A percentile compares a stretch with the other conserved stretches of the same genome.
phyloP scores from a whole-genome alignment of 2,113 vertebrate species.

The Sylvia atricapilla region DNA sequence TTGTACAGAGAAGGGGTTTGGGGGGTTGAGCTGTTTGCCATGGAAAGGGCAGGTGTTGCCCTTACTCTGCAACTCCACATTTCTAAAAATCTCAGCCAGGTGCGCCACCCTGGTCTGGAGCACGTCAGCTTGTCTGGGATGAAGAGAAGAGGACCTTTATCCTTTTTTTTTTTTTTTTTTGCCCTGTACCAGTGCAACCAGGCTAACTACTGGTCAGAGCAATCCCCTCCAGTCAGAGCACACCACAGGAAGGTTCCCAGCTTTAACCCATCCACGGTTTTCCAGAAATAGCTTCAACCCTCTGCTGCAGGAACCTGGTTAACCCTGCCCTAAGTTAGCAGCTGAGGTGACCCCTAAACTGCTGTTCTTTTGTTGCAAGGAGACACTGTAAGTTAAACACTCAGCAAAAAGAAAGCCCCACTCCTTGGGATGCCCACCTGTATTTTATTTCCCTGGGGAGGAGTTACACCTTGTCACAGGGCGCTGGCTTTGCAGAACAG shows the following conservation, averaged over 20 bases:
- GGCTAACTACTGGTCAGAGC: not conserved
- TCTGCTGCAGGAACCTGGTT: not conserved
- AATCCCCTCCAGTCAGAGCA: not conserved
- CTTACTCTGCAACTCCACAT: not conserved
- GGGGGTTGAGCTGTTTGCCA: not conserved
- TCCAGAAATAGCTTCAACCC: not conserved
- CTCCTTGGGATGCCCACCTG: slow-evolving; percentile 11
- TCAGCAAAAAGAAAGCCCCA: not conserved
- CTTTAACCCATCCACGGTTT: not conserved
- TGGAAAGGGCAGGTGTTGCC: not conserved
- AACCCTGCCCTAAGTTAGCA: not conserved
- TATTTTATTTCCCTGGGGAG: slow-evolving; percentile 18
- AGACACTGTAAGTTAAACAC: not conserved
- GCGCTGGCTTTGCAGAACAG: not conserved
- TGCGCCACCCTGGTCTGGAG: not conserved
- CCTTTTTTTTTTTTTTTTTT: not conserved
- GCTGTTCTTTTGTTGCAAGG: not conserved
- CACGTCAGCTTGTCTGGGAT: not conserved
- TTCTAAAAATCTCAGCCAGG: not conserved
- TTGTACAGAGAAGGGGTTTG: not conserved
- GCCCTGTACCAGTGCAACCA: not conserved
- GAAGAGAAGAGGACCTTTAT: not conserved
- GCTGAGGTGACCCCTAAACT: not conserved
- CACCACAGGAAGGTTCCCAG: not conserved
- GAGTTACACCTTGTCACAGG: not conserved